Evolutionary conservation across 2,888 invertebrate species (phyloP), one percentile per base, ranked within the genome.

Genomic region (Frankliniella intonsa): DNA sequence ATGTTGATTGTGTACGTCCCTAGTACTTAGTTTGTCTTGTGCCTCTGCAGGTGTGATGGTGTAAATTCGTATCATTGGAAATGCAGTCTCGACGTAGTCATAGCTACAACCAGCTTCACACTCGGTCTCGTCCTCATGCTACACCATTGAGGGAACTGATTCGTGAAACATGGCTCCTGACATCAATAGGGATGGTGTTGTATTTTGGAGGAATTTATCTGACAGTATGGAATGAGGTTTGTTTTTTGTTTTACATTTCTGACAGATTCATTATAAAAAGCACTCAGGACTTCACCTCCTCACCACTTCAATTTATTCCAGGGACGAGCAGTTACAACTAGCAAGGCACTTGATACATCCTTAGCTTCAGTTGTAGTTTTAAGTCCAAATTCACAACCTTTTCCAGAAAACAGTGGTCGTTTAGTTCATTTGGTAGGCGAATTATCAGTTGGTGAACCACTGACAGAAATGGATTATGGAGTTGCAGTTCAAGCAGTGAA

Each of bases 381-480:
- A 19, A 80, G 50, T 80, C 76, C 69, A 27, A 80, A 79, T 17
- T 82, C 50, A 19, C 55, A 25, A 10, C 50, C 80, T 8, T 50
- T 80, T 65, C 88, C 90, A 0, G 91, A 91, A 83, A 93, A 93
- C 86, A 93, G 96, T 85, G 94, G 93, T 0, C 90, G 91, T 82
- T 91, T 97, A 80, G 91, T 97, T 0, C 94, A 97, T 87, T 89
- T 97, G 17, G 90, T 91, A 38, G 97, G 96, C 0, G 91, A 92
- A 0, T 88, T 97, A 25, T 88, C 91, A 17, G 91, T 96, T 80
- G 91, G 93, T 14, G 95, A 96, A 86, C 96, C 96, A 10, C 90
- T 96, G 82, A 94, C 94, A 0, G 97, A 97, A 86, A 93, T 94
- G 0, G 94, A 94, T 83, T 97, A 97, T 87, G 95, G 95, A 83